A percentile compares a stretch with the other conserved stretches of the same genome.
Conservation (phyloP, 2,888 invertebrate genomes). For the Philereme vetulata region DNA sequence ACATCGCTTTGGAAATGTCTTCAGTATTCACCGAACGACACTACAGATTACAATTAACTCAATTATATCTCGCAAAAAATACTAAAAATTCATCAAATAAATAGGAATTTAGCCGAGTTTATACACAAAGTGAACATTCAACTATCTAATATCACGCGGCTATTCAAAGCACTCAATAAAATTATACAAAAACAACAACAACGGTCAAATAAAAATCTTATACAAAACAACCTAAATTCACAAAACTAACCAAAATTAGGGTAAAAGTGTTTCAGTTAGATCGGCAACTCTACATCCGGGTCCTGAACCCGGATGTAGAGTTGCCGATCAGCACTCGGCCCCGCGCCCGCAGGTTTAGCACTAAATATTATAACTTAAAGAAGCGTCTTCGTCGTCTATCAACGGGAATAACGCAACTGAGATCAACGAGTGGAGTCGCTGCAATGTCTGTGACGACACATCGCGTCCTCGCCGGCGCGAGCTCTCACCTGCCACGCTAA, state of each 20-base stretch:
- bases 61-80: slow-evolving; percentile 35
- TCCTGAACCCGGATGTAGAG: background rate
- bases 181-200: slow-evolving; percentile 73
- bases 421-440: slow-evolving; percentile 50
- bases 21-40: slow-evolving; percentile 18
- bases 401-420: slow-evolving; percentile 59
- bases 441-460: slow-evolving; percentile 55
- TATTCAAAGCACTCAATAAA: slow-evolving; percentile 73
- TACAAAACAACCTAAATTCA: slow-evolving; percentile 64
- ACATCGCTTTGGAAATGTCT: slow-evolving; percentile 39
- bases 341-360: slow-evolving; percentile 3
- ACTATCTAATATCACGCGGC: slow-evolving; percentile 78
- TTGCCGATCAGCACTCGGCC: background rate
- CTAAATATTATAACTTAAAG: slow-evolving; percentile 25
- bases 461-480: background rate
- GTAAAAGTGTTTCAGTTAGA: slow-evolving; percentile 40
- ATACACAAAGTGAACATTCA: slow-evolving; percentile 57
- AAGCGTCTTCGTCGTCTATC: slow-evolving; percentile 42
- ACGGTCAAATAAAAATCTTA: slow-evolving; percentile 73
- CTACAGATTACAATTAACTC: slow-evolving; percentile 31
- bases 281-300: slow-evolving; percentile 1
- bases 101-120: slow-evolving; percentile 47
- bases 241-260: slow-evolving; percentile 55
- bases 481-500: background rate
- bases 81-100: slow-evolving; percentile 42